Evolutionary conservation across 2,888 invertebrate genomes (phyloP), one percentile per base, ranked within the genome.

Genomic region (Leucophenga maculata): DNA sequence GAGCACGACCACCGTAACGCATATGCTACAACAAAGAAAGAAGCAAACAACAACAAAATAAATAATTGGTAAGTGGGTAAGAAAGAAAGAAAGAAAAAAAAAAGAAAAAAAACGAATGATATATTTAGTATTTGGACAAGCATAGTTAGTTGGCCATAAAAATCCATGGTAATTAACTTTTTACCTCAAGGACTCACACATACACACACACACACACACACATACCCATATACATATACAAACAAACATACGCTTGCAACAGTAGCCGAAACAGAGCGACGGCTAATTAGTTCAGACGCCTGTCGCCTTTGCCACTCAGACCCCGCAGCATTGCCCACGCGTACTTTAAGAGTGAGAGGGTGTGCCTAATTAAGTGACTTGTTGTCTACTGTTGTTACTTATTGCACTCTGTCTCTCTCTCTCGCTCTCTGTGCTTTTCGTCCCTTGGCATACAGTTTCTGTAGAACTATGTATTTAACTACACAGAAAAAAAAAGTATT

Each of bases 1-100:
- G 85, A 98, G 91, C 84, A 98, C 97, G 87, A 98, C 94, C 85
- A 99, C 98, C 74, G 97, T 97, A 87, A 96, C 94, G 90, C 96
- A 95, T 90, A 97, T 97, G 90, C 95, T 95, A 91, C 6, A 48
- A 16, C 46, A 14, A 39, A 46, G 31, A 32, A 68, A 48, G 69
- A 65, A 52, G 50, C 64, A 60, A 22, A 62, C 60, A 54, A 13
- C 6, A 55, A 55, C 4, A 22, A 26, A 60, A 60, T 60, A 8
- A 39, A 9, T 22, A 60, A 60, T 8, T 31, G 57, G n/a, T 50
- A n/a, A n/a, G 18, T 18, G n/a, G n/a, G n/a, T n/a, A n/a, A n/a
- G n/a, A n/a, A n/a, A n/a, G n/a, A n/a, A n/a, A n/a, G n/a, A n/a
- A 55, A 16, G n/a, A 20, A 14, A 57, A 22, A n/a, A 32, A 9